phyloP scores from a whole-genome alignment of 2,888 invertebrate genomes.

The Lasius platythorax region DNA sequence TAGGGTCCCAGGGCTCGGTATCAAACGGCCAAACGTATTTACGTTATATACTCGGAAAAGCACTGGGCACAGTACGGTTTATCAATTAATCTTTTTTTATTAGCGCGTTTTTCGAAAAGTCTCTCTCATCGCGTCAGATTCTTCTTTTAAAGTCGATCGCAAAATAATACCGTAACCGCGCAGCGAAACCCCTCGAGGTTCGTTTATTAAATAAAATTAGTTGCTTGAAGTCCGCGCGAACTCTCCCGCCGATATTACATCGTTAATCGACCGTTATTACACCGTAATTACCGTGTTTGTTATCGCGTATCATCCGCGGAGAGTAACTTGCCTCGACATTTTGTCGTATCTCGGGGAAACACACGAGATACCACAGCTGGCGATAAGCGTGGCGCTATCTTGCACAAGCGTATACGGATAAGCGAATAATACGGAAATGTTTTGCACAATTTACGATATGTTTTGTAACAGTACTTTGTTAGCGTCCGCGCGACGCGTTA shows the following conservation, averaged over 20 bases:
- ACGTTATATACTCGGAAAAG: not conserved
- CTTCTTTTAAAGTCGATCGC: not conserved
- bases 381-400: constrained; percentile 26
- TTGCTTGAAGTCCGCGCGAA: not conserved
- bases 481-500: constrained; percentile 46
- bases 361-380: constrained; percentile 35
- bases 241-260: not conserved
- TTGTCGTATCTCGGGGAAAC: constrained; percentile 24
- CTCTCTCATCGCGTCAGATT: not conserved
- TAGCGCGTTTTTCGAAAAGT: not conserved
- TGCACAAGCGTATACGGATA: constrained; percentile 19
- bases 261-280: not conserved
- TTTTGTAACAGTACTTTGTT: constrained; percentile 43
- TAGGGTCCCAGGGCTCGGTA: not conserved
- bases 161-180: not conserved
- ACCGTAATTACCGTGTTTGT: constrained; percentile 28
- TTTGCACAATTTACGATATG: constrained; percentile 44
- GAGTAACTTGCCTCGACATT: constrained; percentile 15
- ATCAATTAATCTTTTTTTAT: not conserved
- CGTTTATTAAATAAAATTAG: not conserved
- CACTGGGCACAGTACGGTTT: not conserved
- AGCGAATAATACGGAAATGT: constrained; percentile 35
- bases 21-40: constrained; percentile 19
- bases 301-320: constrained; percentile 16
- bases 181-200: not conserved